Evolutionary conservation across 2,797 vertebrate genomes (phyloP).

Genomic region (Channallabes apus): DNA sequence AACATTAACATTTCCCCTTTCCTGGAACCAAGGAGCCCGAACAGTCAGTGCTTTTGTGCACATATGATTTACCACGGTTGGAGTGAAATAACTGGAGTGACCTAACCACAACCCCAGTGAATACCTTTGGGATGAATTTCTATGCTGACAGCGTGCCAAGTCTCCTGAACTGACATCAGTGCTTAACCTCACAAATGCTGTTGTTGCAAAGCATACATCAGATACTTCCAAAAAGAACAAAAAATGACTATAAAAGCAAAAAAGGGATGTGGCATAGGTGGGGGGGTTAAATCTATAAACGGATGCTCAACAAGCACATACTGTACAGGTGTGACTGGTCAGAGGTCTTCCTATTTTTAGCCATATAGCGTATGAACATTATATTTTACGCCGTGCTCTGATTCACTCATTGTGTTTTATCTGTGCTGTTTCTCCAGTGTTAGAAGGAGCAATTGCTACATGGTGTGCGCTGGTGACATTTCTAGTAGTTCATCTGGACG

Average conservation of each 20-base stretch:
- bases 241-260: not conserved
- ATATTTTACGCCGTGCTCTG: not conserved
- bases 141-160: not conserved
- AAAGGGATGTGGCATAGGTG: no score
- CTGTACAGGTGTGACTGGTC: not conserved
- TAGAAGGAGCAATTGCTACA: constrained; percentile 80
- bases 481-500: constrained; percentile 76
- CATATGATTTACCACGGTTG: not conserved
- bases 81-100: not conserved
- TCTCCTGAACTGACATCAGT: not conserved
- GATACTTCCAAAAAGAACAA: not conserved
- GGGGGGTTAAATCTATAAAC: not conserved
- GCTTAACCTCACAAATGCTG: not conserved
- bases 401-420: not conserved
- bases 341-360: not conserved
- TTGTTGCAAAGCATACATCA: not conserved
- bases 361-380: not conserved
- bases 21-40: not conserved
- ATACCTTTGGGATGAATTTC: not conserved
- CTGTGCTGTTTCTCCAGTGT: constrained; percentile 64
- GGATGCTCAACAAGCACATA: not conserved
- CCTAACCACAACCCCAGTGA: not conserved
- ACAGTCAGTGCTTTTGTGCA: not conserved
- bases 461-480: constrained; percentile 86
- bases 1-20: not conserved